These are phyloP conservation scores for Miltochrista miniata DNA, from an alignment of 2,888 invertebrate genomes.

Conservation along the genomic window DNA sequence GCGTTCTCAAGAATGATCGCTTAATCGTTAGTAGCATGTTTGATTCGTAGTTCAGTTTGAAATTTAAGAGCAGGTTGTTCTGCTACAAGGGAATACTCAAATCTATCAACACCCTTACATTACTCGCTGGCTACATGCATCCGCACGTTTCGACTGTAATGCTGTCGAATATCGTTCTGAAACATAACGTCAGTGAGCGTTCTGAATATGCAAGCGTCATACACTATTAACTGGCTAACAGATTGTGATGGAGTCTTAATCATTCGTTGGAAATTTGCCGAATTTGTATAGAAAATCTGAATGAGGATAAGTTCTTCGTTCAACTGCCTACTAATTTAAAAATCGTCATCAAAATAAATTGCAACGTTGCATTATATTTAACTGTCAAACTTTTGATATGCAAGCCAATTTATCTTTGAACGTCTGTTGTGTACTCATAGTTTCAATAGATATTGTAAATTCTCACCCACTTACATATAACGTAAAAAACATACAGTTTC, in stretches of 20 bases:
- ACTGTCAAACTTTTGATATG: neutral
- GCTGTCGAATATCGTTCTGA: slow-evolving; percentile 58
- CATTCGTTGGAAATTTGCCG: too few relatives aligned
- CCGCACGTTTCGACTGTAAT: slow-evolving; percentile 65
- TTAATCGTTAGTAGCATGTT: too few relatives aligned
- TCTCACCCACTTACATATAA: neutral
- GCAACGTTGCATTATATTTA: too few relatives aligned
- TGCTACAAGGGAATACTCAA: too few relatives aligned
- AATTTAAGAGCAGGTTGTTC: too few relatives aligned
- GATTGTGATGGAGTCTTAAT: slow-evolving; percentile 15
- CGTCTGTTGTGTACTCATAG: neutral
- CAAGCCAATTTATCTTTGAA: neutral
- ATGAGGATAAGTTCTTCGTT: too few relatives aligned
- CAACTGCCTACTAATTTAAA: too few relatives aligned
- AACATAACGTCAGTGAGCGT: slow-evolving; percentile 48
- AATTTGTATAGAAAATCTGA: too few relatives aligned
- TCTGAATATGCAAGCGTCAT: slow-evolving; percentile 43
- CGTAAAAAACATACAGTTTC: neutral
- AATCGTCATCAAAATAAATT: too few relatives aligned
- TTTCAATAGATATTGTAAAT: neutral
- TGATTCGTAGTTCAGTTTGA: too few relatives aligned
- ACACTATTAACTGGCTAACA: slow-evolving; percentile 8
- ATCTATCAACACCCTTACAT: too few relatives aligned
- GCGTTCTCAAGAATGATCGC: too few relatives aligned
- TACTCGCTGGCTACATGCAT: slow-evolving; percentile 54